Base-by-base conservation (phyloP, 1,140 invertebrate species). In the Lucilia cuprina region DNA sequence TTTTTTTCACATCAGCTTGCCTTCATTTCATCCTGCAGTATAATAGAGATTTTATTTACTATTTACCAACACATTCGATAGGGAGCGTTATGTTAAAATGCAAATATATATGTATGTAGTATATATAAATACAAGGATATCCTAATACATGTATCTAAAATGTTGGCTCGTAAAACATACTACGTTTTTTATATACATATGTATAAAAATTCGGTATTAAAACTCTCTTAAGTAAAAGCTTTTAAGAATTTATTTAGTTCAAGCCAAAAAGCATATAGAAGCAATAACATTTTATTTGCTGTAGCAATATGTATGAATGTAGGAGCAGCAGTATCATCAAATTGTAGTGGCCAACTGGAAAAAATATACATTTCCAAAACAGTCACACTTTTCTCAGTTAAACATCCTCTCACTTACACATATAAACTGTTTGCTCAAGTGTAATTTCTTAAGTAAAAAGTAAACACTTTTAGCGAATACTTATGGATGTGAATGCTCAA, bases 401-500 rank as follows among this genome's bases (percentile, higher is more conserved):
- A 3, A 41, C 41, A 41, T 41, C 10, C 41, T 41, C 41, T 17
- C 55, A 60, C 55, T 60, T 7, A 14, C 55, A 41, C 41, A 41
- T 41, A 41, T 41, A 41, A 2, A 41, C n/a, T 89, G 86, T 89
- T 89, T 89, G 86, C 87, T 82, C 85, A 88, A 89, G 88, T 88
- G 88, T 89, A 89, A 89, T 89, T 89, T 89, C 88, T 89, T 89
- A 89, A 89, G 88, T 89, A 89, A 89, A 89, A 89, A 87, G 88
- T 89, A 89, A 89, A 89, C 88, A 89, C 88, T 89, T 89, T 86
- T 86, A 86, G 86, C 87, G 87, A 84, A 75, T 65, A 82, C 47
- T 82, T 82, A 82, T 60, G 49, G 19, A 5, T 82, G 21, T 19
- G 50, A 60, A 82, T 60, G 49, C 21, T 82, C 13, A 82, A 82